phyloP scores from a whole-genome alignment of 2,113 vertebrate species.

The Brachirus orientalis region DNA sequence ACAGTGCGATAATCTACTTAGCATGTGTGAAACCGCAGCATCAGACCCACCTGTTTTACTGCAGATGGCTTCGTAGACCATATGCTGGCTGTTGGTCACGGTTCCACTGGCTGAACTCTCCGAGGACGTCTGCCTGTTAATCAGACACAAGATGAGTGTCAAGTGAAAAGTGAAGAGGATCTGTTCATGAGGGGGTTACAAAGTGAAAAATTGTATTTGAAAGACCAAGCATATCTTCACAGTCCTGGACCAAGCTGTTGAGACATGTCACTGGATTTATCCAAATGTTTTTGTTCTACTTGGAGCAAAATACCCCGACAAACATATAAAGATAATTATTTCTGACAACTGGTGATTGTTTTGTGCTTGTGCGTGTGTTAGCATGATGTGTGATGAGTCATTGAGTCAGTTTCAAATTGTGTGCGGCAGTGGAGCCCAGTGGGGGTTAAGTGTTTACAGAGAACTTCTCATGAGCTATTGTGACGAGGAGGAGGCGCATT shows the following conservation, averaged over 20 bases:
- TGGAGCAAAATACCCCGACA: constrained; percentile 9
- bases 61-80: constrained; percentile 73
- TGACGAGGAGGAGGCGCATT: constrained; percentile 66
- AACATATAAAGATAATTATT: constrained; percentile 2
- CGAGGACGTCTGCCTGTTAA: constrained; percentile 71
- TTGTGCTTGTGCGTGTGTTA: not conserved
- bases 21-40: constrained; percentile 34
- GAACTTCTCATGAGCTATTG: constrained; percentile 60
- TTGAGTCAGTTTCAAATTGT: constrained; percentile 26
- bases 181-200: not conserved
- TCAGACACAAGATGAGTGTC: constrained; percentile 52
- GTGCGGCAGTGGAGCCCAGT: constrained; percentile 22
- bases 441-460: constrained; percentile 70
- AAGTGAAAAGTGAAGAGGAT: constrained; percentile 25
- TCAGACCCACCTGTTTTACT: constrained; percentile 77
- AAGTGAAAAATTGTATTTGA: constrained; percentile 8
- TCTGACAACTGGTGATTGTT: constrained; percentile 6
- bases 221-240: not conserved
- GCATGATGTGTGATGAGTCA: constrained; percentile 5
- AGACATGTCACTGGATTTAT: not conserved
- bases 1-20: constrained; percentile 9
- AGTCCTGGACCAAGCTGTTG: not conserved
- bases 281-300: not conserved
- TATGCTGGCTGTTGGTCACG: constrained; percentile 60
- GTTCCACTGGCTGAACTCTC: constrained; percentile 60